A percentile compares a stretch with the other conserved stretches of the same genome.
These are phyloP conservation scores for Automeris io DNA, from an alignment of 2,888 invertebrate genomes.

Conservation along the genomic window DNA sequence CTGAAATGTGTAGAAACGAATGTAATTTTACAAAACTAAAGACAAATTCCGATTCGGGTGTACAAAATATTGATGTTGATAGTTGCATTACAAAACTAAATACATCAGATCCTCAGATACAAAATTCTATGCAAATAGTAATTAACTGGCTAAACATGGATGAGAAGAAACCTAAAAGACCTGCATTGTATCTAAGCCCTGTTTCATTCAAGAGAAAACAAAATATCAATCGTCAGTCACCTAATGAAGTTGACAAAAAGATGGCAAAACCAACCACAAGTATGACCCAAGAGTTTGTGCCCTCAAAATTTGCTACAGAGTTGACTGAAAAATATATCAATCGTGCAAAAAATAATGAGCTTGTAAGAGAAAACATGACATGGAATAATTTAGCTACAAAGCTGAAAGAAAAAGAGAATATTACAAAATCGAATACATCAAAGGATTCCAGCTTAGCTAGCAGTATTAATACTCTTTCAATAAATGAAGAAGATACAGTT, in stretches of 20 bases:
- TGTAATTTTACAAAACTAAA: background rate
- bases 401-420: conserved; percentile 27
- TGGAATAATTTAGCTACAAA: conserved; percentile 23
- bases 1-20: no score
- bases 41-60: background rate
- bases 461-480: background rate
- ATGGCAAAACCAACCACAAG: conserved; percentile 7
- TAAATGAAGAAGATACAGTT: background rate
- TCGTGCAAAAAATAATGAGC: conserved; percentile 12
- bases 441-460: background rate
- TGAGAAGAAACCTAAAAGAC: conserved; percentile 12
- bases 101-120: conserved; percentile 17
- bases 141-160: conserved; percentile 29
- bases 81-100: background rate
- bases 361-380: conserved; percentile 11
- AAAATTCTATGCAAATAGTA: conserved; percentile 36
- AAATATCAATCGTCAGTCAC: conserved; percentile 7
- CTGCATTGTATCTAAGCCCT: conserved; percentile 18
- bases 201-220: conserved; percentile 33
- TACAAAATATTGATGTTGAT: background rate
- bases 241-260: conserved; percentile 9
- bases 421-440: background rate
- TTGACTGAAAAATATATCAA: conserved; percentile 26
- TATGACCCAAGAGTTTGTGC: conserved; percentile 18
- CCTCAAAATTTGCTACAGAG: conserved; percentile 30